Evolutionary conservation across 2,888 invertebrate species (phyloP).

Genomic region (Spicauda simplicius): DNA sequence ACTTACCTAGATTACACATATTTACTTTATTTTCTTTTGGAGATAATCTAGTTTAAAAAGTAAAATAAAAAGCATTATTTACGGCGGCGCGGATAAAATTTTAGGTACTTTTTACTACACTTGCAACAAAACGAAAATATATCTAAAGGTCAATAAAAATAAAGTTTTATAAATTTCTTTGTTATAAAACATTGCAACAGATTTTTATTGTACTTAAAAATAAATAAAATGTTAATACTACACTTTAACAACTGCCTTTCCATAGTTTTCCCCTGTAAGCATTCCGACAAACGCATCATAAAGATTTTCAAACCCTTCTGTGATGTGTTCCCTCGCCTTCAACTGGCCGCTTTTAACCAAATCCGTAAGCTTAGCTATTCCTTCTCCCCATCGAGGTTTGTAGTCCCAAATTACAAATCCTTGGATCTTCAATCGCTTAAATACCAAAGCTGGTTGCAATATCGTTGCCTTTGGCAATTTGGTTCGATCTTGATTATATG

Average conservation of each 20-base stretch:
- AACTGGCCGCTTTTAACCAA: slow-evolving; percentile 85
- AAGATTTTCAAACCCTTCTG: slow-evolving; percentile 88
- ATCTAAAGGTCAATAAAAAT: no score
- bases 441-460: slow-evolving; percentile 82
- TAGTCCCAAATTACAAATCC: slow-evolving; percentile 85
- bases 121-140: no score
- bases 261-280: slow-evolving; percentile 86
- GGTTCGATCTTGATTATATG: slow-evolving; percentile 59
- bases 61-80: no score
- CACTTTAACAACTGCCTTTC: slow-evolving; percentile 88
- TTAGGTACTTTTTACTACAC: no score
- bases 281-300: slow-evolving; percentile 88
- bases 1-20: no score
- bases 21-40: no score
- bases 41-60: no score
- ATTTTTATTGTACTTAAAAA: no score
- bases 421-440: slow-evolving; percentile 85
- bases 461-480: slow-evolving; percentile 63
- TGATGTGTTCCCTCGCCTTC: slow-evolving; percentile 86
- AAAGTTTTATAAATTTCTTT: no score
- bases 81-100: no score
- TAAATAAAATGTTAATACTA: slow-evolving; percentile 47
- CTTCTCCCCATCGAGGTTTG: slow-evolving; percentile 83
- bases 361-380: slow-evolving; percentile 77
- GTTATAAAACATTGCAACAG: no score